A percentile compares a stretch with the other conserved stretches of the same genome.
Evolutionary conservation across 1,140 invertebrate species (phyloP).

Genomic region (Drosophila santomea): DNA sequence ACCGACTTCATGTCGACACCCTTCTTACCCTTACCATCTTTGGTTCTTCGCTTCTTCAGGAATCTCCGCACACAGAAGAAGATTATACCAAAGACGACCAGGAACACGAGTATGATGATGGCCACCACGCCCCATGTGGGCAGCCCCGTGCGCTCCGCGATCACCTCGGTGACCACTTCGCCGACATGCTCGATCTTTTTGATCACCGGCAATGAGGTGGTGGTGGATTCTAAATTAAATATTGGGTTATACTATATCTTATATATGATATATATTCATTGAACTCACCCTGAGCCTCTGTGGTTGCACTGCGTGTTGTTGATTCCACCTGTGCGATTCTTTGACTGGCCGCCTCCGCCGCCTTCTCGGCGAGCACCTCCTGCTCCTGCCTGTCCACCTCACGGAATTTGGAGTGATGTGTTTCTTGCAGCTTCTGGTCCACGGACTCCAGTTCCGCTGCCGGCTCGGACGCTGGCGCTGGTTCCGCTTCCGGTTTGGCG

Average conservation of each 20-base stretch:
- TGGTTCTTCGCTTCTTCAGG: constrained; percentile 96
- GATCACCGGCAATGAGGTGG: constrained; percentile 68
- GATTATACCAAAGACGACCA: constrained; percentile 94
- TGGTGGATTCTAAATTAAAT: constrained; percentile 68
- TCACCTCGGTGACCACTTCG: constrained; percentile 84
- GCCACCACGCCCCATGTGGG: constrained; percentile 90
- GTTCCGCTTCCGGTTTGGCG: constrained; percentile 60
- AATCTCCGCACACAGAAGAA: constrained; percentile 98
- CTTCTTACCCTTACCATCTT: constrained; percentile 97
- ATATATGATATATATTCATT: no score
- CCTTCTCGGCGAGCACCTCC: constrained; percentile 43
- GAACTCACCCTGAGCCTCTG: constrained; percentile 71
- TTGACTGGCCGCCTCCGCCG: constrained; percentile 65
- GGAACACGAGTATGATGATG: constrained; percentile 90
- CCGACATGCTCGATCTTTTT: constrained; percentile 77
- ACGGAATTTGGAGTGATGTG: constrained; percentile 74
- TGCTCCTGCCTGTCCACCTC: constrained; percentile 60
- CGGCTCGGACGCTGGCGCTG: constrained; percentile 70
- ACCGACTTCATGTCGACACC: constrained; percentile 98
- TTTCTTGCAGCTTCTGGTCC: constrained; percentile 71
- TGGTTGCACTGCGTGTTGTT: constrained; percentile 74
- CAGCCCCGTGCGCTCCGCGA: constrained; percentile 88
- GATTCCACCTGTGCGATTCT: constrained; percentile 74
- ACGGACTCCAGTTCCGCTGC: constrained; percentile 60
- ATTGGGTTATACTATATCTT: no score